A percentile compares a stretch with the other conserved stretches of the same genome.
phyloP scores from a whole-genome alignment of 2,888 invertebrate genomes.

The Coremacera marginata region DNA sequence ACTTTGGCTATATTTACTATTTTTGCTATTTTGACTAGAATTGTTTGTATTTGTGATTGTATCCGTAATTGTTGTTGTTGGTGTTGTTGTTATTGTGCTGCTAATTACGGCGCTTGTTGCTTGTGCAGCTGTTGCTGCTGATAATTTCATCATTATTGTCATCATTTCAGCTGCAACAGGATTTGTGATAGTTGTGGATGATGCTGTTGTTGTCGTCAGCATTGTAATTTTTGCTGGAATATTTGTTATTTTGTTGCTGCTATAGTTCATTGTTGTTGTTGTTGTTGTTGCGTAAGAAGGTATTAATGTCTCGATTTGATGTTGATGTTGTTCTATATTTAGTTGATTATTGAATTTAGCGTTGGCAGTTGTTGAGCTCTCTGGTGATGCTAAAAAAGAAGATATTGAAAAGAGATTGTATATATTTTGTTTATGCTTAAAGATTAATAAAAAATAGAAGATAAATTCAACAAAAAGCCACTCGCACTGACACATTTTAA shows the following conservation, averaged over 20 bases:
- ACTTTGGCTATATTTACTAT: slow-evolving; percentile 15
- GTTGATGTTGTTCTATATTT: slow-evolving; percentile 26
- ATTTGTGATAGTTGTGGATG: slow-evolving; percentile 27
- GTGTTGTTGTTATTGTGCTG: not conserved
- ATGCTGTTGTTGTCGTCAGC: slow-evolving; percentile 21
- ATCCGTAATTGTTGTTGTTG: slow-evolving; percentile 9
- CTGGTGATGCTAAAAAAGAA: slow-evolving; percentile 53
- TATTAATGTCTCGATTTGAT: not conserved
- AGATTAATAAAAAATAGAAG: no score
- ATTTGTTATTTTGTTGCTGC: slow-evolving; percentile 29
- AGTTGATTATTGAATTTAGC: slow-evolving; percentile 37
- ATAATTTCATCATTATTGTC: slow-evolving; percentile 41
- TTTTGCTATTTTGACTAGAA: slow-evolving; percentile 21
- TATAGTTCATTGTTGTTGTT: slow-evolving; percentile 32
- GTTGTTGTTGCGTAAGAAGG: slow-evolving; percentile 19
- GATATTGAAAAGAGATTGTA: not conserved
- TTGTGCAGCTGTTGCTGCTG: slow-evolving; percentile 30
- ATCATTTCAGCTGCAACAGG: slow-evolving; percentile 32
- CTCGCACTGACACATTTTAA: no score
- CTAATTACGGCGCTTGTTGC: slow-evolving; percentile 9
- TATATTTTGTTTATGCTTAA: no score
- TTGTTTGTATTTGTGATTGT: slow-evolving; percentile 12
- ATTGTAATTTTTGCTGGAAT: slow-evolving; percentile 21
- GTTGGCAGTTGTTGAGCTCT: slow-evolving; percentile 54
- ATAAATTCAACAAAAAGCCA: no score